Conservation (phyloP, 2,113 vertebrate genomes). For the Isurus oxyrinchus region DNA sequence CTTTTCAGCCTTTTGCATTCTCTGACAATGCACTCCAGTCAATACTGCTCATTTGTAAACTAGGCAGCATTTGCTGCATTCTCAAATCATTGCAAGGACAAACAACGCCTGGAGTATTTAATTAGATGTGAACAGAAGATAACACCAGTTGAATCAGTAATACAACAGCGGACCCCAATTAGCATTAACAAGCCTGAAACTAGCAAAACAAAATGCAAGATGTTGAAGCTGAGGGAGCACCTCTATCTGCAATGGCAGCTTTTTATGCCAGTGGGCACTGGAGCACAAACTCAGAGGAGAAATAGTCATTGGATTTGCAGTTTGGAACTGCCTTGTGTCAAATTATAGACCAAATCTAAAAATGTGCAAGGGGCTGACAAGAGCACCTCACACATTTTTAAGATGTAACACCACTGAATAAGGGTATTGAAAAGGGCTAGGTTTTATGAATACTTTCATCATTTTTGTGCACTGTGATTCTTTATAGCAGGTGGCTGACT, state of each 20-base stretch:
- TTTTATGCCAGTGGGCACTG: background rate
- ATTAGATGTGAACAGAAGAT: background rate
- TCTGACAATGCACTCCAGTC: background rate
- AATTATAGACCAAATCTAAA: background rate
- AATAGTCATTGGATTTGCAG: background rate
- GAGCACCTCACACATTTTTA: background rate
- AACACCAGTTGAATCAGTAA: conserved; percentile 1
- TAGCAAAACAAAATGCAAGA: background rate
- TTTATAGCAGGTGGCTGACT: background rate
- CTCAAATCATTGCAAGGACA: background rate
- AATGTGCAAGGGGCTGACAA: background rate
- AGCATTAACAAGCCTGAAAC: conserved; percentile 4
- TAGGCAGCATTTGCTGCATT: background rate
- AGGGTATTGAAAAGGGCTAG: background rate
- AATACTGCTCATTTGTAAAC: conserved; percentile 11
- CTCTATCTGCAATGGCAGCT: background rate
- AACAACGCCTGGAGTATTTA: background rate
- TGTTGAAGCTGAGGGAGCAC: background rate
- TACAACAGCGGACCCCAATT: background rate
- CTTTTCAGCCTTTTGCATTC: background rate
- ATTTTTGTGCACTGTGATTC: background rate
- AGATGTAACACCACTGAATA: background rate
- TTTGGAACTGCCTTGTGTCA: background rate
- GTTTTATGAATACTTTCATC: background rate
- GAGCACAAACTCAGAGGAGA: background rate